Percentiles rank a stretch among this genome's conserved stretches.
These are phyloP conservation scores for Pachyramphus minor DNA, from an alignment of 2,113 vertebrate species.

Conservation along the genomic window DNA sequence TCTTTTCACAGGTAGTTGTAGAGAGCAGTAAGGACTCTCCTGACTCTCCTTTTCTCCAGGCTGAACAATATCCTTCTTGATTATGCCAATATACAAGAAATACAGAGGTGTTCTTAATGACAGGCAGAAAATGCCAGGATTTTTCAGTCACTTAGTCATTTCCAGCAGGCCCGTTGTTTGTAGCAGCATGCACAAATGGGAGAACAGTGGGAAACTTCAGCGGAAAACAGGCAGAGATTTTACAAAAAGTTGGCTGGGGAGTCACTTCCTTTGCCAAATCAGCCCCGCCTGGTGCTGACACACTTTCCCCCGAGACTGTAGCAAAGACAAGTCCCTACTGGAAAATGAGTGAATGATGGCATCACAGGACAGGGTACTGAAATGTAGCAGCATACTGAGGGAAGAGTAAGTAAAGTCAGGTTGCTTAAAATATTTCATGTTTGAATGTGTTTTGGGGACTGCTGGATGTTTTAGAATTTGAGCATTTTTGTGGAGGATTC, in stretches of 20 bases:
- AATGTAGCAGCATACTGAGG: background rate
- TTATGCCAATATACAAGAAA: background rate
- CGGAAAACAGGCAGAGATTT: background rate
- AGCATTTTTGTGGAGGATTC: background rate
- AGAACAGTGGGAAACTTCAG: background rate
- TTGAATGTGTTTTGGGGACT: background rate
- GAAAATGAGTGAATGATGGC: background rate
- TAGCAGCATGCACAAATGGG: background rate
- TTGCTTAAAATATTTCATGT: background rate
- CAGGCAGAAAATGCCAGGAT: background rate
- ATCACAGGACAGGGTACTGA: background rate
- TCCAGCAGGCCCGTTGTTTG: background rate
- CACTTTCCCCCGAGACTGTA: background rate
- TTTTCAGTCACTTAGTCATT: background rate
- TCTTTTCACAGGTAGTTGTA: background rate
- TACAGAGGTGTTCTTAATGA: background rate
- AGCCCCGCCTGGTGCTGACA: conserved; percentile 2
- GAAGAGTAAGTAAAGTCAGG: background rate
- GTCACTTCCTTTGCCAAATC: conserved; percentile 25
- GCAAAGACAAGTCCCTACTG: background rate
- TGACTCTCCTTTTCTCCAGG: background rate
- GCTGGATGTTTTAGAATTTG: background rate
- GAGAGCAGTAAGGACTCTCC: background rate
- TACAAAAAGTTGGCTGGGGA: background rate
- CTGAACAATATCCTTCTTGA: background rate